These are phyloP conservation scores for Glossophaga mutica DNA, from an alignment of 2,797 vertebrate species.

Conservation along the genomic window DNA sequence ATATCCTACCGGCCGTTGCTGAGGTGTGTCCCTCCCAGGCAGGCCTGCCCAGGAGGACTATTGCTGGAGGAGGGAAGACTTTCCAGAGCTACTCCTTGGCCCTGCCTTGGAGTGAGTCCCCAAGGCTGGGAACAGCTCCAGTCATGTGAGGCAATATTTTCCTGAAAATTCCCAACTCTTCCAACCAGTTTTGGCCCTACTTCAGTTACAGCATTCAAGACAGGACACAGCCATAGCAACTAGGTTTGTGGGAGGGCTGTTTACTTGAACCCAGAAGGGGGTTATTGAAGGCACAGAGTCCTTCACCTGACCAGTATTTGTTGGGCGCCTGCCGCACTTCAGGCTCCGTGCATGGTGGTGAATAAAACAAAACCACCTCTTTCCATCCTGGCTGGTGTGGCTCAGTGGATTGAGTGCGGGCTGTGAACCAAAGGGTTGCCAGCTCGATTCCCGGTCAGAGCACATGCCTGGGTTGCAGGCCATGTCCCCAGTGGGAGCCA, in stretches of 20 bases:
- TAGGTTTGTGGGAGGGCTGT: background rate
- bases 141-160: background rate
- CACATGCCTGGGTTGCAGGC: no score
- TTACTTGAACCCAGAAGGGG: background rate
- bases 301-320: background rate
- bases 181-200: background rate
- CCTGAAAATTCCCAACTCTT: background rate
- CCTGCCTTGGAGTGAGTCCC: background rate
- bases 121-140: background rate
- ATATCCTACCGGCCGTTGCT: background rate
- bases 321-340: background rate
- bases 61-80: background rate
- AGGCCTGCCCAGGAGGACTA: background rate
- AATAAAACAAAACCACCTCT: background rate
- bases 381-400: no score
- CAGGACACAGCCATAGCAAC: background rate
- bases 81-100: background rate
- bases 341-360: background rate
- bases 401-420: no score
- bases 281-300: constrained; percentile 1
- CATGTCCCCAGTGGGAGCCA: no score
- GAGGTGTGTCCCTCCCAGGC: background rate
- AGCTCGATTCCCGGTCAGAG: no score
- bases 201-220: background rate
- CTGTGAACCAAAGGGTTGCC: no score